phyloP scores from a whole-genome alignment of 1,140 invertebrate species.

The Cheumatopsyche charites region DNA sequence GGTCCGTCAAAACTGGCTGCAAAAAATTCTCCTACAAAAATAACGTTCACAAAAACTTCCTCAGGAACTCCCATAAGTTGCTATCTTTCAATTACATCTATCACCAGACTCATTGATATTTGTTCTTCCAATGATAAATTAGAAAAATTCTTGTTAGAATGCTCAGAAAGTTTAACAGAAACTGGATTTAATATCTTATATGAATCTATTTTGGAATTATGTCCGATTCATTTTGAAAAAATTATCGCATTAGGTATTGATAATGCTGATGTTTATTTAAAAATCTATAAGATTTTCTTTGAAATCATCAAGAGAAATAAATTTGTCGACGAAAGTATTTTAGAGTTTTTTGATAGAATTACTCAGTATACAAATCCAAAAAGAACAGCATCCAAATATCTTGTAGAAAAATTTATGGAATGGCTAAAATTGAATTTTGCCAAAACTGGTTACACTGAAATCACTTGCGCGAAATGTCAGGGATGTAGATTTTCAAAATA shows the following conservation, averaged over 20 bases:
- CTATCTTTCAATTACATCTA: neutral
- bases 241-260: neutral
- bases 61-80: neutral
- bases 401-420: too few species aligned
- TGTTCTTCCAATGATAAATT: too few species aligned
- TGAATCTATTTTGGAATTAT: neutral
- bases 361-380: too few species aligned
- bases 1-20: constrained; percentile 24
- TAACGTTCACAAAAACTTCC: neutral
- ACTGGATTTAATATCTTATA: too few species aligned
- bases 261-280: neutral
- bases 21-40: constrained; percentile 30
- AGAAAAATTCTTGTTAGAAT: too few species aligned
- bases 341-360: neutral
- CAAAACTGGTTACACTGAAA: too few species aligned
- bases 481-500: too few species aligned
- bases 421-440: too few species aligned
- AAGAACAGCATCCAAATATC: too few species aligned
- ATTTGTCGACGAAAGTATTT: neutral
- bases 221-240: neutral
- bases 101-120: too few species aligned
- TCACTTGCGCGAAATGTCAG: too few species aligned
- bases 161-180: too few species aligned
- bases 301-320: neutral
- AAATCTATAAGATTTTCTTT: neutral